Conservation (phyloP, 2,797 vertebrate species). For the Aulostomus chinensis region DNA sequence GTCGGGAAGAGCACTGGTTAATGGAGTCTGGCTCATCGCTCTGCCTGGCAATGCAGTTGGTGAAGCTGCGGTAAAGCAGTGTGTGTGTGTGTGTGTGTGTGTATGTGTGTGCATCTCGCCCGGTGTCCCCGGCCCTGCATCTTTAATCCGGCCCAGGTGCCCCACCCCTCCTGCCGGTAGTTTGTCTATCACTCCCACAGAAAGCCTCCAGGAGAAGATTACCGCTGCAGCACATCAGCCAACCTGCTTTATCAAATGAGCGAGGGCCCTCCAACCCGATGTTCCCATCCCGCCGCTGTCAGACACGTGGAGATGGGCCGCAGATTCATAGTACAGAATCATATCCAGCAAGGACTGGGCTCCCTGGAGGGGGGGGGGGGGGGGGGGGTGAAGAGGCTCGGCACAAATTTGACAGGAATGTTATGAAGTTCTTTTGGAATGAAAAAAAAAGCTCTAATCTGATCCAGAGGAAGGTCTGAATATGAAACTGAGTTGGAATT, state of each 20-base stretch:
- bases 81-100: constrained; percentile 15
- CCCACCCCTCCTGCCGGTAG: constrained; percentile 45
- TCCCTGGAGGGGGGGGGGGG: constrained; percentile 66
- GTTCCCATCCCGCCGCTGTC: constrained; percentile 74
- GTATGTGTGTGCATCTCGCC: constrained; percentile 7
- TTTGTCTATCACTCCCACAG: constrained; percentile 57
- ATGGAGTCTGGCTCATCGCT: too few species aligned
- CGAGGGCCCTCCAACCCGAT: constrained; percentile 79
- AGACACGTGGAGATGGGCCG: constrained; percentile 80
- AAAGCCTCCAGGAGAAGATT: constrained; percentile 58
- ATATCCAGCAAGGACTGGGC: constrained; percentile 82
- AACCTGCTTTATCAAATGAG: constrained; percentile 82
- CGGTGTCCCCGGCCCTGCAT: constrained; percentile 39
- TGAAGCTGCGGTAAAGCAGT: constrained; percentile 4
- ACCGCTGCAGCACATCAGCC: constrained; percentile 51
- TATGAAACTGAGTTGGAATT: constrained; percentile 70
- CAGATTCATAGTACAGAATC: constrained; percentile 83
- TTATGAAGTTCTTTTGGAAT: constrained; percentile 72
- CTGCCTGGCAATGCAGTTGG: too few species aligned
- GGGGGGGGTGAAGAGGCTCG: constrained; percentile 55
- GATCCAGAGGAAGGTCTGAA: constrained; percentile 65
- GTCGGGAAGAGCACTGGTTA: too few species aligned
- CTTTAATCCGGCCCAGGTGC: constrained; percentile 45
- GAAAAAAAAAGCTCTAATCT: constrained; percentile 67
- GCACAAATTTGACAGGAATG: constrained; percentile 68